Conservation (phyloP, 2,888 invertebrate species). For the Catocala nupta region DNA sequence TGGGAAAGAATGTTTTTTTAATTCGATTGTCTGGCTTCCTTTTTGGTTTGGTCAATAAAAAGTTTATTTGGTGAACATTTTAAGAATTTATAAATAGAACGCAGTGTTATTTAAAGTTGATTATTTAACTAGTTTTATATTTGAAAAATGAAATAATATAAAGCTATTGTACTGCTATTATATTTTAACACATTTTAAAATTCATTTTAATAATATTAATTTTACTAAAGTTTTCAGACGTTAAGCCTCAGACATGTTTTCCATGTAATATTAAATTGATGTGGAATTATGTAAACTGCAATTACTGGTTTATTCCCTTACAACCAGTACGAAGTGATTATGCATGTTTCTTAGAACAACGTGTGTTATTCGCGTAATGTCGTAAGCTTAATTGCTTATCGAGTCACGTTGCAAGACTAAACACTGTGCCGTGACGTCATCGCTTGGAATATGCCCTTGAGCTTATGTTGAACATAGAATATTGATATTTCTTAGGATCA, state of each 20-base stretch:
- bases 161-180: no score
- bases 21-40: slow-evolving; percentile 50
- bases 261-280: no score
- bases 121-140: no score
- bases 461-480: no score
- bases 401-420: slow-evolving; percentile 44
- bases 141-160: no score
- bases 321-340: slow-evolving; percentile 20
- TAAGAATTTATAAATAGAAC: slow-evolving; percentile 17
- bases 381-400: slow-evolving; percentile 46
- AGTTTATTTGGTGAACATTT: slow-evolving; percentile 30
- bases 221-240: no score
- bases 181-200: no score
- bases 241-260: no score
- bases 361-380: slow-evolving; percentile 45
- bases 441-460: not conserved
- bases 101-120: slow-evolving; percentile 11
- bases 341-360: slow-evolving; percentile 45
- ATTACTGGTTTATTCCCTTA: slow-evolving; percentile 12
- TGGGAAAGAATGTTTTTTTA: slow-evolving; percentile 44
- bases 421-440: slow-evolving; percentile 33
- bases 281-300: no score
- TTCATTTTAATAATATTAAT: no score
- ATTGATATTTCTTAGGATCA: no score
- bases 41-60: slow-evolving; percentile 46